Base-by-base conservation (phyloP, 2,113 vertebrate species). In the Desmodus rotundus region DNA sequence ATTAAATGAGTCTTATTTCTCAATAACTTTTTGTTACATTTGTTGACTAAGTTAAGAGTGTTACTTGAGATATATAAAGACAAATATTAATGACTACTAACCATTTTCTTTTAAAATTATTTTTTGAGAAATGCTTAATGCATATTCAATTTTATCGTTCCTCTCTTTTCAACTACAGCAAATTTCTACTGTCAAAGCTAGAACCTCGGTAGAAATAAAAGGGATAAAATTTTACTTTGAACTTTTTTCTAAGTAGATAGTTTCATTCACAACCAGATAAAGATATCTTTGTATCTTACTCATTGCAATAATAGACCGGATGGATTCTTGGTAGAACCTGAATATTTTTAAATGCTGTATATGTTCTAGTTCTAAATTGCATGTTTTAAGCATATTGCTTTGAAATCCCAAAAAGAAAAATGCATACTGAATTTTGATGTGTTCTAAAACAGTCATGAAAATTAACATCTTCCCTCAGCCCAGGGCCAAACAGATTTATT, bases 351-450 rank as follows among this genome's bases (percentile, higher is more conserved):
- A 97, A 94, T 97, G 96, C 97, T 97, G 96, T 98, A 97, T 97
- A 96, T 97, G 96, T 98, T 98, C 97, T 97, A 96, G 95, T 92
- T 97, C 97, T 97, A 97, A 98, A 97, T 97, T 97, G 97, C 96
- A 96, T 97, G 97, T 96, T 97, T 97, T 96, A 97, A 97, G 96
- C 97, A 98, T 98, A 98, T 98, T 97, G 97, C 97, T 97, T 98
- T 98, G 97, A 97, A 98, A 97, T 97, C 93, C 91, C 96, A 96
- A 97, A 98, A 96, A 94, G 47, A 83, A 91, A 98, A 97, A 97
- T 97, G 96, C 95, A 97, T 98, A 96, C 96, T 98, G 97, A 98
- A 98, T 98, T 97, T 97, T 97, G 97, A 97, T 97, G 96, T 96
- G 89, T 96, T 97, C 97, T 98, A 98, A 98, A 98, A 97, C 96